A percentile compares a stretch with the other conserved stretches of the same genome.
Conservation (phyloP, 2,113 vertebrate genomes). For the Percina caprodes region DNA sequence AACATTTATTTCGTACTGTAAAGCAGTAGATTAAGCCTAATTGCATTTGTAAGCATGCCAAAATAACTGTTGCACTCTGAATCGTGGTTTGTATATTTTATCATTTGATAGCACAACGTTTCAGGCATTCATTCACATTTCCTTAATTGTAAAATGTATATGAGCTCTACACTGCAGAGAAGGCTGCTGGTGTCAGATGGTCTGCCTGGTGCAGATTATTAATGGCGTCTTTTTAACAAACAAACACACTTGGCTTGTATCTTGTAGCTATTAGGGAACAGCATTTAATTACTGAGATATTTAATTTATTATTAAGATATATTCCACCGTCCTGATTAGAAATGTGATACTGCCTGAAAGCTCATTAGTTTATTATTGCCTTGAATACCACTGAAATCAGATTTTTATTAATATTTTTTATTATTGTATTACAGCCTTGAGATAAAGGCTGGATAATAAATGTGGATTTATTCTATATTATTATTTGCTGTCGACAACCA, state of each 20-base stretch:
- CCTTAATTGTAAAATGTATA: constrained; percentile 7
- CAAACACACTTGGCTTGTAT: constrained; percentile 20
- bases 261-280: constrained; percentile 13
- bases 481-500: background rate
- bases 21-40: background rate
- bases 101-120: constrained; percentile 20
- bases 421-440: background rate
- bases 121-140: constrained; percentile 15
- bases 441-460: background rate
- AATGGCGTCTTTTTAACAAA: constrained; percentile 31
- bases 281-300: constrained; percentile 17
- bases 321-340: background rate
- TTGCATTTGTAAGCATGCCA: background rate
- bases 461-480: background rate
- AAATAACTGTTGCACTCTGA: background rate
- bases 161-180: background rate
- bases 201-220: constrained; percentile 28
- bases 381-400: background rate
- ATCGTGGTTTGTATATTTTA: constrained; percentile 11
- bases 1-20: background rate
- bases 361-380: background rate
- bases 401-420: background rate
- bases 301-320: constrained; percentile 5
- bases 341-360: background rate
- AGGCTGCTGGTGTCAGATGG: constrained; percentile 23